Evolutionary conservation across 2,888 invertebrate species (phyloP).

Genomic region (Crossocerus cetratus): DNA sequence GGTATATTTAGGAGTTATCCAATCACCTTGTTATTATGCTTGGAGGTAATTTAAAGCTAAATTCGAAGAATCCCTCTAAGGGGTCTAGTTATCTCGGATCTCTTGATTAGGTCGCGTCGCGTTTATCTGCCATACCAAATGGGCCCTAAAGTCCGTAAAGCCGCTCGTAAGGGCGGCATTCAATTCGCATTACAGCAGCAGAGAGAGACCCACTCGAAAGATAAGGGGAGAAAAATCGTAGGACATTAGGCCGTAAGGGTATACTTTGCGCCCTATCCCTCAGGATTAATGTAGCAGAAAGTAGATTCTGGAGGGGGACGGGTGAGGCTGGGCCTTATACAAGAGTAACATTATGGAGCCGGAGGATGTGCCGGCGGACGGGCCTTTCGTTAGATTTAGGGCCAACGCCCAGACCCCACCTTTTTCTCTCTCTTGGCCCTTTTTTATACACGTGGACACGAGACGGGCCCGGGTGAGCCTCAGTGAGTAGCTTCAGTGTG

Average conservation of each 20-base stretch:
- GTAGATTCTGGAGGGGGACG: constrained; percentile 4
- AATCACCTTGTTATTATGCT: too few species aligned
- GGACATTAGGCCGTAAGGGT: constrained; percentile 9
- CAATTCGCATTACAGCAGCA: neutral
- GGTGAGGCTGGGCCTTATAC: constrained; percentile 8
- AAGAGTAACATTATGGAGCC: constrained; percentile 37
- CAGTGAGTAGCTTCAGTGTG: constrained; percentile 41
- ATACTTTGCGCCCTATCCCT: neutral
- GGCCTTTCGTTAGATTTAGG: constrained; percentile 63
- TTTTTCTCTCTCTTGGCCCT: constrained; percentile 23
- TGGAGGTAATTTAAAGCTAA: too few species aligned
- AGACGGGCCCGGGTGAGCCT: constrained; percentile 39
- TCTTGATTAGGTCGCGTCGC: too few species aligned
- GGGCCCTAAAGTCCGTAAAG: too few species aligned
- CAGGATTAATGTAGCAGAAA: constrained; percentile 2
- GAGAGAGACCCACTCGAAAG: neutral
- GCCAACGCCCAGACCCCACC: constrained; percentile 57
- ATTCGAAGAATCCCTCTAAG: too few species aligned
- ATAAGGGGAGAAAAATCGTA: constrained; percentile 2
- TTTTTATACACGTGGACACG: constrained; percentile 52
- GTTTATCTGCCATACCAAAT: too few species aligned
- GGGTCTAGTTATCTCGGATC: too few species aligned
- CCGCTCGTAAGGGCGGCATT: too few species aligned
- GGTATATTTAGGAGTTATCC: too few species aligned
- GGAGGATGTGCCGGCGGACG: constrained; percentile 30